Percentiles rank a stretch among this genome's conserved stretches.
Conservation (phyloP, 2,888 invertebrate genomes). For the Uropetala carovei region DNA sequence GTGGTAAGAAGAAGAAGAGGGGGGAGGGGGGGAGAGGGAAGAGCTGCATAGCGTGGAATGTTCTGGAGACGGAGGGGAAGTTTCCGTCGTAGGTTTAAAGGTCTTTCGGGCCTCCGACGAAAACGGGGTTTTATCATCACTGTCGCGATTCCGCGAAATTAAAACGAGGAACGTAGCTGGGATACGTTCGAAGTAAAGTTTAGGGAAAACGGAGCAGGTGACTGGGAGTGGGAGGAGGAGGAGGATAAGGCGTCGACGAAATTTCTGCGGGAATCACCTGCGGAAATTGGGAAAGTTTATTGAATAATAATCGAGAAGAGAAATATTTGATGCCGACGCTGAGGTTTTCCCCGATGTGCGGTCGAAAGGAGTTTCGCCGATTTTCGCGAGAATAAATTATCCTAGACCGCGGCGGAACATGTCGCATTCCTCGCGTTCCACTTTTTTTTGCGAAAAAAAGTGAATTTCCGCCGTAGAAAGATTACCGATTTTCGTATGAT, state of each 20-base stretch:
- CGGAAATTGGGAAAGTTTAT: constrained; percentile 46
- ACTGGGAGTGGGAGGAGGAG: not conserved
- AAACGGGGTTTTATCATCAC: constrained; percentile 1
- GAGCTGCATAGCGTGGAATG: constrained; percentile 23
- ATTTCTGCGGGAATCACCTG: constrained; percentile 30
- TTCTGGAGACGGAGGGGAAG: not conserved
- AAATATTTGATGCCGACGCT: not conserved
- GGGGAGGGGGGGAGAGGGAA: not conserved
- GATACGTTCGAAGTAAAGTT: not conserved
- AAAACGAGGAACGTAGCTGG: not conserved
- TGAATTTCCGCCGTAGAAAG: too few species aligned
- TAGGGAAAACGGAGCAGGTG: constrained; percentile 21
- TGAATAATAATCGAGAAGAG: constrained; percentile 43
- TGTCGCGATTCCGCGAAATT: not conserved
- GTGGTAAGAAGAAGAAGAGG: not conserved
- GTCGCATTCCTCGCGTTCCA: too few species aligned
- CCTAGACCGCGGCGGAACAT: too few species aligned
- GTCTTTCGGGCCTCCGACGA: not conserved
- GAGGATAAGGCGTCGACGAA: not conserved
- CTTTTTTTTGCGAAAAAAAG: too few species aligned
- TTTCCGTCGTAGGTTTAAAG: not conserved
- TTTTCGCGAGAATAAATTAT: too few species aligned
- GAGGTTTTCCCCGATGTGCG: not conserved
- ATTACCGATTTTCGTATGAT: too few species aligned
- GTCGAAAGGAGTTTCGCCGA: too few species aligned